Conservation (phyloP, 1,140 invertebrate species). For the Drosophila virilis region DNA sequence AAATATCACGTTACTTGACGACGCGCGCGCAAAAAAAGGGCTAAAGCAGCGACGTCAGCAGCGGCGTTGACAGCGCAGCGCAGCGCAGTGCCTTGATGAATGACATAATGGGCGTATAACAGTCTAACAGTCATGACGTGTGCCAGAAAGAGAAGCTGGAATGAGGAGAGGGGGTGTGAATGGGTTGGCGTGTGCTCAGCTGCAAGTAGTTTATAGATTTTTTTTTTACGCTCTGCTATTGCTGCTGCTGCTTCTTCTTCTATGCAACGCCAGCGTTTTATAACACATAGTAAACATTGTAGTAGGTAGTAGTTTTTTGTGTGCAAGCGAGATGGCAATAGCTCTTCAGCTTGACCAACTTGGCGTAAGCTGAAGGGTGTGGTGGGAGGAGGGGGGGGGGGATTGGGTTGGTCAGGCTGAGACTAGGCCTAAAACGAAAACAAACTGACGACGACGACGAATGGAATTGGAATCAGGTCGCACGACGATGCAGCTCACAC, state of each 20-base stretch:
- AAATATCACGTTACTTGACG: conserved; percentile 65
- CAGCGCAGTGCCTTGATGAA: conserved; percentile 57
- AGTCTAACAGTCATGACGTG: conserved; percentile 35
- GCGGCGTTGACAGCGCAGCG: conserved; percentile 18
- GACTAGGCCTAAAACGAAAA: conserved; percentile 53
- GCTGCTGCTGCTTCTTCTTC: conserved; percentile 8
- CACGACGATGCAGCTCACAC: conserved; percentile 46
- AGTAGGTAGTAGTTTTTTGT: conserved; percentile 64
- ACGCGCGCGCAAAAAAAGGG: conserved; percentile 37
- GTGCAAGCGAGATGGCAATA: conserved; percentile 38
- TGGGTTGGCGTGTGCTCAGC: conserved; percentile 20
- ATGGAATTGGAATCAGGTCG: conserved; percentile 53
- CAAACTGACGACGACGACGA: conserved; percentile 50
- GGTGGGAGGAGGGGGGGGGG: not conserved
- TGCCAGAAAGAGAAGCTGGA: conserved; percentile 18
- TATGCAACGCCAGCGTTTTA: conserved; percentile 23
- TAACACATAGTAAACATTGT: conserved; percentile 80
- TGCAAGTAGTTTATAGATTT: conserved; percentile 80
- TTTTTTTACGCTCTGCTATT: conserved; percentile 23
- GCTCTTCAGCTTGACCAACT: conserved; percentile 41
- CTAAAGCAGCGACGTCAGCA: conserved; percentile 35
- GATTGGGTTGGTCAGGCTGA: not conserved
- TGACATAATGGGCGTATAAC: conserved; percentile 72
- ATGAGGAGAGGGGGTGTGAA: conserved; percentile 1
- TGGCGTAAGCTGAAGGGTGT: not conserved